phyloP scores from a whole-genome alignment of 2,113 vertebrate genomes.

The Apodemus sylvaticus region DNA sequence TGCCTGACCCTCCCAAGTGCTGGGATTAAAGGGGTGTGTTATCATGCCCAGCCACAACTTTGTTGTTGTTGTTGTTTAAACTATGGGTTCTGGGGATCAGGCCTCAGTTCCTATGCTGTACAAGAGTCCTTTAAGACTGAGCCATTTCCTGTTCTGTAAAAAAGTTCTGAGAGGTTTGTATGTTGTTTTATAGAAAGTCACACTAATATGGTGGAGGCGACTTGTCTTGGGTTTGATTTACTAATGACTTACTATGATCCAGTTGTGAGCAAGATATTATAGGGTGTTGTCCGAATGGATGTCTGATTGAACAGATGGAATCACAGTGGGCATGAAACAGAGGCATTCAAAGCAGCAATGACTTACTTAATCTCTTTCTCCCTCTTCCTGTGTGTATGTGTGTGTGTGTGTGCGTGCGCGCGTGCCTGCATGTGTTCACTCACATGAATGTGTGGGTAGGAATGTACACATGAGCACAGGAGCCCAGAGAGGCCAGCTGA shows the following conservation, averaged over 20 bases:
- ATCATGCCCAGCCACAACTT: background rate
- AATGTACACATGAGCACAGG: background rate
- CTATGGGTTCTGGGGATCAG: background rate
- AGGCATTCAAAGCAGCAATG: background rate
- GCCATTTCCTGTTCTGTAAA: background rate
- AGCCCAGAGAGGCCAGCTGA: background rate
- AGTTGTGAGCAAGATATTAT: background rate
- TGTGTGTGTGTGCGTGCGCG: background rate
- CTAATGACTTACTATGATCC: background rate
- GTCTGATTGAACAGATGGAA: background rate
- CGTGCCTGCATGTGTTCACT: background rate
- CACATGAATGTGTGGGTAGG: background rate
- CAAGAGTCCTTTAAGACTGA: background rate
- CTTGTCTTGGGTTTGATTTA: background rate
- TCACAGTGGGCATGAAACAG: background rate
- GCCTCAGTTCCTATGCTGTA: background rate
- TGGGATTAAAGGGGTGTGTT: background rate
- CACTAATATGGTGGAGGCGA: background rate
- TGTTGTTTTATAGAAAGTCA: slow-evolving; percentile 37
- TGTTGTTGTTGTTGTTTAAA: background rate
- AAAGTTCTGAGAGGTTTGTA: background rate
- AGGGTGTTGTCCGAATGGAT: background rate
- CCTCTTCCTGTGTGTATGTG: background rate
- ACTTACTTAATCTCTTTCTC: background rate
- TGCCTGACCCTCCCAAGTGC: background rate